phyloP scores from a whole-genome alignment of 2,888 invertebrate species.

The Saturnia pavonia region DNA sequence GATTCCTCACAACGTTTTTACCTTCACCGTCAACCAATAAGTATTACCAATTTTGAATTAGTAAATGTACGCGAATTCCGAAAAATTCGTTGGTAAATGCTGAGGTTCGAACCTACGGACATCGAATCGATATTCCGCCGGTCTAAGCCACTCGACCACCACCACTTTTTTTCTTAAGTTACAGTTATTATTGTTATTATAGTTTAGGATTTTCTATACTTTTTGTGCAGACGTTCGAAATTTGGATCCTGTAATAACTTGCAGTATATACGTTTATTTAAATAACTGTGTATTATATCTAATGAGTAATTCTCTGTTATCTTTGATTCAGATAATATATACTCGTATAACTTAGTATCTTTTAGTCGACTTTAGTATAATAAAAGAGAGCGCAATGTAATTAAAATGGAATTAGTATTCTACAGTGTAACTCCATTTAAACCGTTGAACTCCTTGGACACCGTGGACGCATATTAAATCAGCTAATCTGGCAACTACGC shows the following conservation, averaged over 20 bases:
- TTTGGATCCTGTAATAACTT: neutral
- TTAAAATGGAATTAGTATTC: conserved; percentile 65
- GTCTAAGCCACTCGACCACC: no score
- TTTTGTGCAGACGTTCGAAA: no score
- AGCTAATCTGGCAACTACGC: conserved; percentile 42
- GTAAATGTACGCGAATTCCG: no score
- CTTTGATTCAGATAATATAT: conserved; percentile 18
- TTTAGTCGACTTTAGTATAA: conserved; percentile 22
- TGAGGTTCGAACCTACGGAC: no score
- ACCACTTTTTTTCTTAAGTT: no score
- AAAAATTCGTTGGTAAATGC: no score
- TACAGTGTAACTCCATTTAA: conserved; percentile 67
- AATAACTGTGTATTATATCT: neutral
- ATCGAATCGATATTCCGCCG: no score
- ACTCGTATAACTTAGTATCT: conserved; percentile 28
- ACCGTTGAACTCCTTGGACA: conserved; percentile 69
- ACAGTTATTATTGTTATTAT: no score
- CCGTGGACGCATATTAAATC: conserved; percentile 75
- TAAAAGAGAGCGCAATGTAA: conserved; percentile 43
- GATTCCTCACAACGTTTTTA: no score
- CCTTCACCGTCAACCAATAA: no score
- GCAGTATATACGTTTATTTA: neutral
- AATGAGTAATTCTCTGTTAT: neutral
- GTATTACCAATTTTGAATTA: no score
- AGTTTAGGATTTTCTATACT: no score